Evolutionary conservation across 2,888 invertebrate genomes (phyloP), one percentile per base, ranked within the genome.

Genomic region (Patella pellucida): DNA sequence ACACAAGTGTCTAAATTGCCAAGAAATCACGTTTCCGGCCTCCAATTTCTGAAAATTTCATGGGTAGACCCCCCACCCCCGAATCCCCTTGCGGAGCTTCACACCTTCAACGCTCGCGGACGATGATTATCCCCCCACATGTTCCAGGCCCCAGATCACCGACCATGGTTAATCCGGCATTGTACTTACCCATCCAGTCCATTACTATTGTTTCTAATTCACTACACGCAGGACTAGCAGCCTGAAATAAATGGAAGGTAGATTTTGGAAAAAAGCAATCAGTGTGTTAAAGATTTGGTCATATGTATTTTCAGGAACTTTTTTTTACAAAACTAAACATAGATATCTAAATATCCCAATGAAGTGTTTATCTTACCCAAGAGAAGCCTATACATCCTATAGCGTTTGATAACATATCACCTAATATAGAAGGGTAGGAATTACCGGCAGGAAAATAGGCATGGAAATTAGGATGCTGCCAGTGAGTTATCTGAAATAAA

Each of bases 401-500:
- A 41, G 97, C 97, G 90, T 96, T 96, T 4, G 97, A 95, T 76
- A 99, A 92, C 97, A 99, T 98, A 89, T 99, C 99, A 4, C 97
- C 99, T 71, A 99, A 93, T 81, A 99, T 98, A 9, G 98, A 98
- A 1, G 99, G 99, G 91, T 94, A 99, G 0, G 96, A 97, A 92
- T 98, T 98, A 19, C 99, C 99, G 16, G 98, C 95, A 4, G 99
- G 99, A 90, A 99, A 99, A 91, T 99, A 99, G 0, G 99, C 99
- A 91, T 99, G 98, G 92, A 99, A 99, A 77, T 96, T 93, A 0
- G 99, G 99, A 93, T 99, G 99, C 90, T 99, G 98, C 99, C 99
- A 99, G 91, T 99, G 91, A 1, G 98, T 98, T 71, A 95, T 93
- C 94, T 94, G 85, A 1, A 82, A 78, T 7, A 72, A 16, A 77